Percentiles rank a stretch among this genome's conserved stretches.
phyloP scores from a whole-genome alignment of 2,888 invertebrate genomes.

The Aphidius colemani region DNA sequence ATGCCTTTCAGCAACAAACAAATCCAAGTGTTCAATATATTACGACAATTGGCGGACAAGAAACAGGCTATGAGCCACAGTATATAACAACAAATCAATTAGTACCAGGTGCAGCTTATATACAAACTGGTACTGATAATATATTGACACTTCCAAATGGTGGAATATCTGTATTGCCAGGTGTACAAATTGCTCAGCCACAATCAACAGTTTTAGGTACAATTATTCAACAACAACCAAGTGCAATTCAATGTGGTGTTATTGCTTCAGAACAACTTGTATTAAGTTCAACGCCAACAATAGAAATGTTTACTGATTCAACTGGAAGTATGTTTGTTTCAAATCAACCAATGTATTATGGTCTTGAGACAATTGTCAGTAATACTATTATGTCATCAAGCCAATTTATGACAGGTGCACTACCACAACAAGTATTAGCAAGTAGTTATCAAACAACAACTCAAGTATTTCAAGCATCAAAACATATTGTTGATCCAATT shows the following conservation, averaged over 20 bases:
- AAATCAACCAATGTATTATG: slow-evolving; percentile 80
- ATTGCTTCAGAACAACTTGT: slow-evolving; percentile 67
- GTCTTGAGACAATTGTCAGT: slow-evolving; percentile 83
- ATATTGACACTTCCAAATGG: slow-evolving; percentile 52
- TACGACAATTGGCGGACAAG: slow-evolving; percentile 68
- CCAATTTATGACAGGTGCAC: slow-evolving; percentile 80
- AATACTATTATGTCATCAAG: slow-evolving; percentile 90
- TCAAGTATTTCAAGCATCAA: slow-evolving; percentile 83
- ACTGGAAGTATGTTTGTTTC: slow-evolving; percentile 60
- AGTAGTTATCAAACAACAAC: slow-evolving; percentile 86
- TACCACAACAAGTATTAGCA: slow-evolving; percentile 75
- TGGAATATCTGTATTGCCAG: slow-evolving; percentile 54
- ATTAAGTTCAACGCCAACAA: slow-evolving; percentile 67
- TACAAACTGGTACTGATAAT: slow-evolving; percentile 54
- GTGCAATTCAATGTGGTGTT: slow-evolving; percentile 63
- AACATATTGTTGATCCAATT: slow-evolving; percentile 68
- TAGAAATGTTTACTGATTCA: slow-evolving; percentile 69
- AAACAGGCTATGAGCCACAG: slow-evolving; percentile 52
- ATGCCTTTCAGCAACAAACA: slow-evolving; percentile 72
- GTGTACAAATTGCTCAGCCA: slow-evolving; percentile 52
- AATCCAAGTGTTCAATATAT: slow-evolving; percentile 79
- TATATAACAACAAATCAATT: slow-evolving; percentile 53
- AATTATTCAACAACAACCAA: slow-evolving; percentile 61
- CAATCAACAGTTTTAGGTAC: slow-evolving; percentile 55
- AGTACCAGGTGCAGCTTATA: slow-evolving; percentile 52